Evolutionary conservation across 2,888 invertebrate species (phyloP), one percentile per base, ranked within the genome.

Genomic region (Gymnocheta viridis): DNA sequence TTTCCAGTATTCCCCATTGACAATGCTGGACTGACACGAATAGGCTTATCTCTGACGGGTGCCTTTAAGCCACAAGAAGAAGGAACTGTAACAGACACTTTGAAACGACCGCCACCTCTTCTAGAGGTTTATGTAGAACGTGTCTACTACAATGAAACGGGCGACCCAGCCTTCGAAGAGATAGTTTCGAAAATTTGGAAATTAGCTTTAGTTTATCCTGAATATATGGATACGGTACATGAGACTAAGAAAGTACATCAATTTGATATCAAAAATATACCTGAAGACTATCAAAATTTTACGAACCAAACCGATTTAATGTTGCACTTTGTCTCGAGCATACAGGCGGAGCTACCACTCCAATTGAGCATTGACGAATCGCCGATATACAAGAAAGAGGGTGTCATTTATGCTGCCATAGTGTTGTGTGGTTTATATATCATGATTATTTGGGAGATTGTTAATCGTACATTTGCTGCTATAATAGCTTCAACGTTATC

Each of bases 391-490:
- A 92, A 93, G 17, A 92, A 94, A 35, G 93, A 93, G 82, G 97
- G 97, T 0, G 94, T 96, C 14, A 91, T 95, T 14, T 96, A 95
- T 87, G 96, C 96, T 0, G 93, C 95, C 0, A 86, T 95, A 0
- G 93, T 98, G 1, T 92, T 98, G 0, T 82, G 95, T 0, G 94
- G 94, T 0, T 92, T 98, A n/a, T 98, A 98, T 88, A 88, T 96
- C 10, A 93, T 98, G 49, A 97, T 98, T 66, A 95, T 97, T 85
- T 96, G 90, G 88, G 92, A 96, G 93, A 89, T 96, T 27, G 93
- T 95, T 0, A 95, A 96, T 89, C 92, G 96, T 86, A 95, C 96
- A 0, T 91, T 96, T 85, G 96, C 96, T 0, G 96, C 96, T 0
- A 95, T 96, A 90, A 89, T 96, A 79, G 96, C 95, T 0, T 95